These are phyloP conservation scores for Sebastes kiyomatsui DNA, from an alignment of 2,797 vertebrate species.

Conservation along the genomic window DNA sequence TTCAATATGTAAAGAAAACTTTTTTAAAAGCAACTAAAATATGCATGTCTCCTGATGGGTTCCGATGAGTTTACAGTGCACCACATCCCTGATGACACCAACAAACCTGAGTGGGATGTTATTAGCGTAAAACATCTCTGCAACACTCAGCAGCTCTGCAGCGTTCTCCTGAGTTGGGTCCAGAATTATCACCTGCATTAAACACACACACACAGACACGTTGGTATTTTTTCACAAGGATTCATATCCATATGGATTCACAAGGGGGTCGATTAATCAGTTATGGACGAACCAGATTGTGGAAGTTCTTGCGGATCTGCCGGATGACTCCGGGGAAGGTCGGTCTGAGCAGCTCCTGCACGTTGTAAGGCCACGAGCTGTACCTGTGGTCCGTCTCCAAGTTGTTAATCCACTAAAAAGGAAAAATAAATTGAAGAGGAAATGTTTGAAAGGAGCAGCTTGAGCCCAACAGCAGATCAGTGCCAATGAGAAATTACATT, in stretches of 20 bases:
- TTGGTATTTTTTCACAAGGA: not conserved
- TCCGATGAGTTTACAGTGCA: not conserved
- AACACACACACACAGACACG: constrained; percentile 6
- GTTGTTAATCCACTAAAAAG: constrained; percentile 95
- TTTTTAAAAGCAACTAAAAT: not conserved
- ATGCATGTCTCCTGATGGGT: not conserved
- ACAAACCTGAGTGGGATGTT: constrained; percentile 95
- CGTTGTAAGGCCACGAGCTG: constrained; percentile 91
- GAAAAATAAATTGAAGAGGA: not conserved
- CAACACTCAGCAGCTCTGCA: constrained; percentile 89
- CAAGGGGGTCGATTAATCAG: not conserved
- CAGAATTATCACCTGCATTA: constrained; percentile 90
- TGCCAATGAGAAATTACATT: not conserved
- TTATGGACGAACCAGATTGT: constrained; percentile 89
- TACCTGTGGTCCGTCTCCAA: constrained; percentile 93
- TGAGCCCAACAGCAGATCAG: not conserved
- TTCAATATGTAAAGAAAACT: not conserved
- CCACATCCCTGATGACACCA: not conserved
- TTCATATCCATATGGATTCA: constrained; percentile 4
- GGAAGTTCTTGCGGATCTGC: constrained; percentile 97
- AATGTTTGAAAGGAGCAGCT: not conserved
- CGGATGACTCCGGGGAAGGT: constrained; percentile 98
- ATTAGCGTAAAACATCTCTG: constrained; percentile 98
- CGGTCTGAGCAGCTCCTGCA: constrained; percentile 95
- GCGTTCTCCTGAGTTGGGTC: constrained; percentile 90